Evolutionary conservation across 2,888 invertebrate genomes (phyloP), one percentile per base, ranked within the genome.

Genomic region (Halictus quadricinctus): DNA sequence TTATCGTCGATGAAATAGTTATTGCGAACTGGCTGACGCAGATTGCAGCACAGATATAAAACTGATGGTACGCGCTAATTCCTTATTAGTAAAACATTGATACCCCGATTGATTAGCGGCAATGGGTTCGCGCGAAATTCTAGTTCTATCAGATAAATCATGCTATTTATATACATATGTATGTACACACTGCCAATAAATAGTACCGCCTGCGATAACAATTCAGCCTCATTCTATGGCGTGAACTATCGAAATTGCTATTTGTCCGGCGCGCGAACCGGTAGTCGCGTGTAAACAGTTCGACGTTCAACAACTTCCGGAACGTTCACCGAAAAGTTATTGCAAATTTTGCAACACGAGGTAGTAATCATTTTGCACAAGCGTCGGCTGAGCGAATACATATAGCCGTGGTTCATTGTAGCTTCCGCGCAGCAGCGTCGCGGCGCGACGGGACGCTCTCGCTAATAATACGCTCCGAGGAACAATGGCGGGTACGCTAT

Each of bases 41-140:
- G 73, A 46, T 83, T 75, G 58, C 66, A 4, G 29, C 54, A 15
- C 48, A 48, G 72, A 84, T 79, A 73, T 79, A 85, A 85, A 79
- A 76, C 87, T 87, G 81, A 87, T 81, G 81, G 60, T 81, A 72
- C 81, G 78, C 80, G 88, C 69, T 88, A 88, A 88, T 88, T 88
- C 82, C 74, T 82, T 85, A 88, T 89, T 88, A 85, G 89, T 83
- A 89, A 88, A 36, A 88, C 82, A 88, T 87, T 79, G 81, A 83
- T 85, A 87, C 77, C 82, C 77, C 72, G 70, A 76, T 85, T 85
- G 70, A 78, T 48, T 73, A 76, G 72, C 25, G 78, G 60, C 79
- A 76, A 77, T 60, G 80, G 69, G 75, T 79, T 66, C 73, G 74
- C 76, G 70, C 74, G 76, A 72, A 78, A 80, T 72, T 48, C 69